Evolutionary conservation across 2,888 invertebrate genomes (phyloP), one percentile per base, ranked within the genome.

Genomic region (Latheticus oryzae): DNA sequence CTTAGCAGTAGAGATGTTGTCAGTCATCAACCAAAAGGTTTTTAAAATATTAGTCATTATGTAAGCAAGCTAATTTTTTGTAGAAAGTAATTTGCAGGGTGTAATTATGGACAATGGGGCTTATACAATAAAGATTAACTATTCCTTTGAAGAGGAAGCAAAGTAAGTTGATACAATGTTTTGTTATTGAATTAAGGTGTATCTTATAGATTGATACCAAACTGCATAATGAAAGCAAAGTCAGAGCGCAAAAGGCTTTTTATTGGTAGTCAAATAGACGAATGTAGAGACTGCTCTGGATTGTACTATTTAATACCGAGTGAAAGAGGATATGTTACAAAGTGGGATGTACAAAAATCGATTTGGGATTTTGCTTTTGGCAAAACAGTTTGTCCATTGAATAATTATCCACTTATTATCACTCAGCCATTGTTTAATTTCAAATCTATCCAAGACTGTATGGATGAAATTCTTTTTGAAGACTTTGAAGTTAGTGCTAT

Each of bases 161-260:
- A 88, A 85, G 85, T 87, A 35, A 57, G 16, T n/a, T 11, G 11
- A 4, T 30, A 12, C n/a, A 43, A 19, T 42, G n/a, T 37, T 21
- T n/a, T 21, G 21, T 43, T 17, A 17, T 16, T 13, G 9, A 17
- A 17, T n/a, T n/a, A n/a, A n/a, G n/a, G n/a, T n/a, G n/a, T n/a
- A n/a, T n/a, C n/a, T n/a, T n/a, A n/a, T n/a, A 87, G 87, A 71
- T 74, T 92, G 8, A 84, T 95, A 42, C 96, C 97, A 0, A 99
- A 99, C 79, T 95, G 94, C 72, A 93, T 99, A 16, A 95, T 96
- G 86, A 99, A 99, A 83, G 97, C 97, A 0, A 98, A 97, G 79
- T 95, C 94, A 43, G 98, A 99, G 78, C 82, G 96, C 47, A 87
- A 97, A 5, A 84, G 98, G 30, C 90, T 95, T 0, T 99, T 97